Evolutionary conservation across 1,140 invertebrate genomes (phyloP).

Genomic region (Anastrepha obliqua): DNA sequence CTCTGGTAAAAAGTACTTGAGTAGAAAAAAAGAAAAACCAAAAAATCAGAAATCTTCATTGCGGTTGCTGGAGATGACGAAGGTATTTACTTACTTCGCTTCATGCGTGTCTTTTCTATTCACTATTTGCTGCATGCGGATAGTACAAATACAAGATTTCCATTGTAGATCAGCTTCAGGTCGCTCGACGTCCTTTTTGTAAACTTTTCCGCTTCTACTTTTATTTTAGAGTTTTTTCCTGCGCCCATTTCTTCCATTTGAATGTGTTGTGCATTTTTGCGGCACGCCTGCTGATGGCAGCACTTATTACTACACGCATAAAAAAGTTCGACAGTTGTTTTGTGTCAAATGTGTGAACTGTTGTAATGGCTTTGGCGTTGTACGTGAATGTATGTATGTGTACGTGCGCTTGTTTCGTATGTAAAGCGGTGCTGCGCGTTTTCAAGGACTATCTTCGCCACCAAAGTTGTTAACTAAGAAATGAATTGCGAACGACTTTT

Average conservation of each 20-base stretch:
- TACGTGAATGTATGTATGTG: not conserved
- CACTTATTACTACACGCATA: not conserved
- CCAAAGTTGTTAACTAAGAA: no score
- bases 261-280: constrained; percentile 11
- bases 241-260: not conserved
- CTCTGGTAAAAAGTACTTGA: constrained; percentile 16
- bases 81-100: not conserved
- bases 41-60: constrained; percentile 26
- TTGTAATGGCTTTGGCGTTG: not conserved
- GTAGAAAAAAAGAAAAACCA: constrained; percentile 28
- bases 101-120: not conserved
- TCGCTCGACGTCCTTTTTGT: constrained; percentile 17
- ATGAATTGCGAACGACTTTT: no score
- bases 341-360: not conserved
- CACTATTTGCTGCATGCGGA: not conserved
- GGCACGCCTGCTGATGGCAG: not conserved
- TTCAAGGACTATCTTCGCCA: not conserved
- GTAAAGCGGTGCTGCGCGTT: not conserved
- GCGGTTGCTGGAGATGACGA: not conserved
- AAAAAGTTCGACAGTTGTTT: not conserved
- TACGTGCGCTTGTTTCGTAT: not conserved
- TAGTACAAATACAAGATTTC: constrained; percentile 15
- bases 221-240: not conserved
- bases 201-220: not conserved
- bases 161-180: constrained; percentile 2